These are phyloP conservation scores for Etheostoma cragini DNA, from an alignment of 2,113 vertebrate genomes.

Conservation along the genomic window DNA sequence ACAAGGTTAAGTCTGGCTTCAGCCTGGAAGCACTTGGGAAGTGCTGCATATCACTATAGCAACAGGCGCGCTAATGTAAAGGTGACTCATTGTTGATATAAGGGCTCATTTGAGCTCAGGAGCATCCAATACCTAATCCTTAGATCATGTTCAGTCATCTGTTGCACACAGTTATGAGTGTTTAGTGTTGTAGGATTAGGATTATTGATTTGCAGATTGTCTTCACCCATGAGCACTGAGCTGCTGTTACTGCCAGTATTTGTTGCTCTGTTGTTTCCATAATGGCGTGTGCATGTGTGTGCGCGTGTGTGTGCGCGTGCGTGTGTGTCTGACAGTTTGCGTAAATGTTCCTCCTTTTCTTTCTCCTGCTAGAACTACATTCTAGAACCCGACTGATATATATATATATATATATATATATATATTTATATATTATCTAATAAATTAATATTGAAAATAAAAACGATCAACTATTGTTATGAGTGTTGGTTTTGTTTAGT, in stretches of 20 bases:
- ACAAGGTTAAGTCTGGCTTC: constrained; percentile 35
- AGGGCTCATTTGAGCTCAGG: constrained; percentile 37
- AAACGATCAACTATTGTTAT: no score
- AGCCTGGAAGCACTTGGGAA: constrained; percentile 36
- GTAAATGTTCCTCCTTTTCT: constrained; percentile 10
- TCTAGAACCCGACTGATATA: no score
- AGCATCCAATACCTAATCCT: constrained; percentile 5
- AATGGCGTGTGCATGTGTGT: constrained; percentile 10
- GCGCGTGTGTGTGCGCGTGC: constrained; percentile 15
- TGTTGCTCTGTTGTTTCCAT: constrained; percentile 6
- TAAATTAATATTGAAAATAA: no score
- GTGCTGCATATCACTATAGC: constrained; percentile 38
- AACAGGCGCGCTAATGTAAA: constrained; percentile 18
- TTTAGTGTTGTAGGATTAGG: neutral
- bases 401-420: no score
- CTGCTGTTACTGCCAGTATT: constrained; percentile 1
- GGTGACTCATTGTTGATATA: constrained; percentile 68
- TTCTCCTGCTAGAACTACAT: neutral
- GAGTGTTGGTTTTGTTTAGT: no score
- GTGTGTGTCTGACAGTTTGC: neutral
- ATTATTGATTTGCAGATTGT: constrained; percentile 28
- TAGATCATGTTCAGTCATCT: neutral
- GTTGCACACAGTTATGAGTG: neutral
- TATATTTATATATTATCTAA: no score
- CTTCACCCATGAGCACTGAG: neutral